Evolutionary conservation across 2,797 vertebrate species (phyloP), one percentile per base, ranked within the genome.

Genomic region (Cichlasoma orientale): DNA sequence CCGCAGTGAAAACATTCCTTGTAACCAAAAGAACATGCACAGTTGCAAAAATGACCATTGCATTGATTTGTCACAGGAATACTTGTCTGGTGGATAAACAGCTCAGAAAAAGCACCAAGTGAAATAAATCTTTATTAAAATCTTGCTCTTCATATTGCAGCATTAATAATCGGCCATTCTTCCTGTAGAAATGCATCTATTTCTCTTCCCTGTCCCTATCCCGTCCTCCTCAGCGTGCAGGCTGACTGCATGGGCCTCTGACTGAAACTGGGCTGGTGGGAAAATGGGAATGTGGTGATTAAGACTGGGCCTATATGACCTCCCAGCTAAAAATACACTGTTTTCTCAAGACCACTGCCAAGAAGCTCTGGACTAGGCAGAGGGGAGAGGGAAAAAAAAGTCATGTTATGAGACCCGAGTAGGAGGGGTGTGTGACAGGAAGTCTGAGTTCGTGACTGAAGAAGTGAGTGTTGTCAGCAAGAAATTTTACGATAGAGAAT

Each of bases 301-400:
- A 95, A 95, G 94, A 95, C 93, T 94, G 85, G 90, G 90, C 91
- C 93, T 93, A 95, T 96, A 95, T 95, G 96, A 96, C 96, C 95
- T 95, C 63, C 87, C 33, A 79, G 94, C 96, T 97, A 96, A 97
- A 97, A 97, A 97, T 97, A 97, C 93, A 86, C 92, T 94, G 95
- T 96, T 97, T 96, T 95, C 93, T 92, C 92, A 96, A 95, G 90
- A 89, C 91, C 92, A 93, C 91, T 95, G 95, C 96, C 96, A 96
- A 97, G 94, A 95, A 95, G 96, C 95, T 94, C 94, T 94, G 95
- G 93, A 95, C 95, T 80, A 93, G 87, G 94, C 93, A 91, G 92
- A 93, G 91, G 85, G 87, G 92, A 85, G 92, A 92, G 70, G 88
- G 61, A 84, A 68, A 94, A 92, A 91, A 94, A 94, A 91, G 84